These are phyloP conservation scores for Diorhabda elongata DNA, from an alignment of 1,140 invertebrate genomes.

Conservation along the genomic window DNA sequence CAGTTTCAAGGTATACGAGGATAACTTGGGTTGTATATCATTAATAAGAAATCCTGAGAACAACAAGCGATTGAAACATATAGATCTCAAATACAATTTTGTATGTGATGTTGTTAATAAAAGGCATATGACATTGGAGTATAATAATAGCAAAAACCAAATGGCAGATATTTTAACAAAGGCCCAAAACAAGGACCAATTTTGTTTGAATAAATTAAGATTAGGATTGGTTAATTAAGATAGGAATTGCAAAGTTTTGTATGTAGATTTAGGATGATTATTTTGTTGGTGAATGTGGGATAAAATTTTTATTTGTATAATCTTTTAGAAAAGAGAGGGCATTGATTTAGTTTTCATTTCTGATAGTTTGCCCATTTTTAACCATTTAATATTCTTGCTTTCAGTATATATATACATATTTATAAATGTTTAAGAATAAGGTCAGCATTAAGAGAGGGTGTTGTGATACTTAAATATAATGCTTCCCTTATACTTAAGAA, in stretches of 20 bases:
- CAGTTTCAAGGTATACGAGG: neutral
- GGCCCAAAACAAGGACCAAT: neutral
- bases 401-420: too few relatives aligned
- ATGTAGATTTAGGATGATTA: neutral
- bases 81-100: conserved; percentile 6
- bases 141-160: too few relatives aligned
- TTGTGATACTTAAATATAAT: too few relatives aligned
- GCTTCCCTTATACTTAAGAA: too few relatives aligned
- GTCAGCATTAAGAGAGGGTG: too few relatives aligned
- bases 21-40: neutral
- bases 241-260: neutral
- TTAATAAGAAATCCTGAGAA: neutral
- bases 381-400: too few relatives aligned
- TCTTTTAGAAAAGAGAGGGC: neutral
- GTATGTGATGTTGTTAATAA: conserved; percentile 5
- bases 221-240: neutral
- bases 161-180: neutral
- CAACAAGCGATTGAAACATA: neutral
- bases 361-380: neutral
- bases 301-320: too few relatives aligned
- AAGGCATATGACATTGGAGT: neutral
- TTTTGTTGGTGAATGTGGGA: neutral
- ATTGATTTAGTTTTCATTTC: neutral
- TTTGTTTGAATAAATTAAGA: neutral
- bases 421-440: too few relatives aligned